Percentiles rank a stretch among this genome's conserved stretches.
phyloP scores from a whole-genome alignment of 2,113 vertebrate species.

The Onychostruthus taczanowskii region DNA sequence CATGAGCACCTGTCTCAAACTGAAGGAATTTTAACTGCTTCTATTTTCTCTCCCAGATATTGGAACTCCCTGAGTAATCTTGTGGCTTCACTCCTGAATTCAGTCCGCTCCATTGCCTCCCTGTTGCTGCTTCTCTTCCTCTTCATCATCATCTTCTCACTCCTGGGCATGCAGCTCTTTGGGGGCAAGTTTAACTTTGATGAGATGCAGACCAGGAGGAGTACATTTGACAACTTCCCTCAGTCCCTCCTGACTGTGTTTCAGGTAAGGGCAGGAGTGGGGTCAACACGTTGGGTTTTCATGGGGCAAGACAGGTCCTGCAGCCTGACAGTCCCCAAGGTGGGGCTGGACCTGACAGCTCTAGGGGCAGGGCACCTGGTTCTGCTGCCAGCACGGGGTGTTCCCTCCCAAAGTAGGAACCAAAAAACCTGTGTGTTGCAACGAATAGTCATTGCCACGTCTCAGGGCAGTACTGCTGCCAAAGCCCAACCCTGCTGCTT shows the following conservation, averaged over 20 bases:
- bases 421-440: neutral
- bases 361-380: neutral
- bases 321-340: neutral
- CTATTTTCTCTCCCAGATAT: conserved; percentile 77
- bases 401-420: neutral
- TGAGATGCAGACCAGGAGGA: conserved; percentile 90
- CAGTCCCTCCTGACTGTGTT: conserved; percentile 98
- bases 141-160: conserved; percentile 99
- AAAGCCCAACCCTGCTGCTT: neutral
- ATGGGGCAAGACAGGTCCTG: neutral
- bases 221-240: conserved; percentile 98
- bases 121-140: conserved; percentile 96
- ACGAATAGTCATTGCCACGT: neutral
- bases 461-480: neutral
- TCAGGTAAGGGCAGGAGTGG: conserved; percentile 77
- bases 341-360: neutral
- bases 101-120: conserved; percentile 98
- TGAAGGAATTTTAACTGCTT: neutral
- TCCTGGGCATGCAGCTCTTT: conserved; percentile 98
- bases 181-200: conserved; percentile 99
- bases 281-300: neutral
- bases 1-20: neutral
- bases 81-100: conserved; percentile 96
- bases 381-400: neutral
- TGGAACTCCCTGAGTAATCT: conserved; percentile 99